Evolutionary conservation across 64 coral and sea anemone species (phyloP).

Genomic region (Anthopleura sola): DNA sequence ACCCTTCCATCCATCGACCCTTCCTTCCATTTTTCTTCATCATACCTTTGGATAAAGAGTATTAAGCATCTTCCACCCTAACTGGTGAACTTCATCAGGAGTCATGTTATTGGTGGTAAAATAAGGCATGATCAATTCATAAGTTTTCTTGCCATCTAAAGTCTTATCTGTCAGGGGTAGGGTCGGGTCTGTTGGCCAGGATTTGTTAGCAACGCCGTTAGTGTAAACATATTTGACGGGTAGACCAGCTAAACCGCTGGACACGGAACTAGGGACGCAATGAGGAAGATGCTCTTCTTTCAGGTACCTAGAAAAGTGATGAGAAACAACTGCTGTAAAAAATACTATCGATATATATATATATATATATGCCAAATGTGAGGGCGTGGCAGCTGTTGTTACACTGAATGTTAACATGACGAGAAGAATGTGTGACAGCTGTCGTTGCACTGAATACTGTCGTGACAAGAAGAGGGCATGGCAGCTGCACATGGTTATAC

Average conservation of each 20-base stretch:
- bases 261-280: conserved; percentile 81
- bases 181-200: conserved; percentile 31
- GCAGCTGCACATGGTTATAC: too few species aligned
- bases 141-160: conserved; percentile 57
- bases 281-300: conserved; percentile 74
- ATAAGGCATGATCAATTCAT: conserved; percentile 76
- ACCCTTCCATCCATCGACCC: background rate
- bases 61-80: conserved; percentile 50
- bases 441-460: too few species aligned
- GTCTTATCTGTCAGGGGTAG: conserved; percentile 40
- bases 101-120: conserved; percentile 82
- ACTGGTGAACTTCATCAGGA: conserved; percentile 41
- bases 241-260: conserved; percentile 76
- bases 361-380: too few species aligned
- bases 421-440: too few species aligned
- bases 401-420: too few species aligned
- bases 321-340: background rate
- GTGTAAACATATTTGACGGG: conserved; percentile 75
- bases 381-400: too few species aligned
- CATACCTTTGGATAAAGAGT: conserved; percentile 73
- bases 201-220: conserved; percentile 36
- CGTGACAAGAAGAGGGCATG: background rate
- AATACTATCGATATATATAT: too few species aligned
- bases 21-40: background rate
- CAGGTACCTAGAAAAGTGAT: conserved; percentile 33